These are phyloP conservation scores for Zaprionus ornatus DNA, from an alignment of 1,140 invertebrate genomes.

Conservation along the genomic window DNA sequence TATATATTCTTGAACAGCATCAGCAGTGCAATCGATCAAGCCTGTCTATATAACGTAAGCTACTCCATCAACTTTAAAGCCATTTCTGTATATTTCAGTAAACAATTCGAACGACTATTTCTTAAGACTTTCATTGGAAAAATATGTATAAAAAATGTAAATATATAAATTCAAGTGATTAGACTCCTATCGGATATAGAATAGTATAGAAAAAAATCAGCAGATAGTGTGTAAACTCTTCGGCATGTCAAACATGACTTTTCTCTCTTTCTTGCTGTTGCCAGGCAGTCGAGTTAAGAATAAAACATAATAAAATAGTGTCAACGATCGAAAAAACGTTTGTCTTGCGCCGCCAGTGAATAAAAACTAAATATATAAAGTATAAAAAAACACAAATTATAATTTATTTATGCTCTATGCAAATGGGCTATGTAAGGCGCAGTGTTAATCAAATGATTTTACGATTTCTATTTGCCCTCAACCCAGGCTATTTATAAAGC, in stretches of 20 bases:
- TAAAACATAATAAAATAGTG: constrained; percentile 7
- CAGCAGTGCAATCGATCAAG: neutral
- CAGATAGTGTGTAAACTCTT: no score
- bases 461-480: neutral
- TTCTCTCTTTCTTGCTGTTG: neutral
- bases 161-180: no score
- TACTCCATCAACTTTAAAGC: no score
- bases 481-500: neutral
- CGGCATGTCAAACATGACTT: no score
- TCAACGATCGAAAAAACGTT: neutral
- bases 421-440: neutral
- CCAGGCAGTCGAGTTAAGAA: neutral
- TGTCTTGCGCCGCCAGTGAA: neutral
- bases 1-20: neutral
- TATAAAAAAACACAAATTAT: neutral
- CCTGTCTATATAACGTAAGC: no score
- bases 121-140: no score
- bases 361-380: neutral
- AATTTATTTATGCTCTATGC: neutral
- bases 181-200: no score
- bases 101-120: no score
- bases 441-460: neutral
- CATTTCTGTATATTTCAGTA: no score
- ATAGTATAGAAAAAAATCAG: no score
- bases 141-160: no score